phyloP scores from a whole-genome alignment of 2,113 vertebrate species.

The Pipa parva region DNA sequence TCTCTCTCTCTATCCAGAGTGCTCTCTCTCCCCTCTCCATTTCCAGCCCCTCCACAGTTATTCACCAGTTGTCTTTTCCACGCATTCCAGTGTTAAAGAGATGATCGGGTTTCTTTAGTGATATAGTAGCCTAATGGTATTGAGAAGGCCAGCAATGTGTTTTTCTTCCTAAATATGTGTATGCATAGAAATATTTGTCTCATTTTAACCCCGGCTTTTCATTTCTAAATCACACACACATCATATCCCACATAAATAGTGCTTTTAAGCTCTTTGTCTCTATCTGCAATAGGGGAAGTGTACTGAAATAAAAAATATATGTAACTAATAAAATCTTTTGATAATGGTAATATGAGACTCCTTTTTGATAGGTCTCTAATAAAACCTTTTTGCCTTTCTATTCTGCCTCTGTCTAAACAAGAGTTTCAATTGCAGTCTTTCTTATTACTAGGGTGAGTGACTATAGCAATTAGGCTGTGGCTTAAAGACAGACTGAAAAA shows the following conservation, averaged over 20 bases:
- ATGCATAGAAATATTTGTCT: neutral
- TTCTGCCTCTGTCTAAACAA: too few species aligned
- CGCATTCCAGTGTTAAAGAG: conserved; percentile 41
- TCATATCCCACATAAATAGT: neutral
- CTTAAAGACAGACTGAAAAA: too few species aligned
- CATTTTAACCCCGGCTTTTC: neutral
- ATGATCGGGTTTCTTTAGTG: conserved; percentile 36
- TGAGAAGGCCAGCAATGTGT: conserved; percentile 12
- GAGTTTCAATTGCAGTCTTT: too few species aligned
- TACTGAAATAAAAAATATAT: too few species aligned
- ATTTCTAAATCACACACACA: neutral
- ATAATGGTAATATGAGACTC: too few species aligned
- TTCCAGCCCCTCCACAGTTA: conserved; percentile 7
- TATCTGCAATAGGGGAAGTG: too few species aligned
- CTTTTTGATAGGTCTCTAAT: too few species aligned
- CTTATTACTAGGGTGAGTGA: too few species aligned
- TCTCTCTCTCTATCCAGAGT: neutral
- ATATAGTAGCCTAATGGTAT: conserved; percentile 31
- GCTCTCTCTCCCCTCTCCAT: neutral
- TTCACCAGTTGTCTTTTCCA: conserved; percentile 41
- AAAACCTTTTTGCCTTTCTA: too few species aligned
- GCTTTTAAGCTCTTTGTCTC: too few species aligned
- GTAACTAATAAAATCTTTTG: too few species aligned
- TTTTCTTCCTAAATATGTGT: conserved; percentile 17
- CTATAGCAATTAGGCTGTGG: too few species aligned